phyloP scores from a whole-genome alignment of 2,888 invertebrate species.

The Graphium colonna region DNA sequence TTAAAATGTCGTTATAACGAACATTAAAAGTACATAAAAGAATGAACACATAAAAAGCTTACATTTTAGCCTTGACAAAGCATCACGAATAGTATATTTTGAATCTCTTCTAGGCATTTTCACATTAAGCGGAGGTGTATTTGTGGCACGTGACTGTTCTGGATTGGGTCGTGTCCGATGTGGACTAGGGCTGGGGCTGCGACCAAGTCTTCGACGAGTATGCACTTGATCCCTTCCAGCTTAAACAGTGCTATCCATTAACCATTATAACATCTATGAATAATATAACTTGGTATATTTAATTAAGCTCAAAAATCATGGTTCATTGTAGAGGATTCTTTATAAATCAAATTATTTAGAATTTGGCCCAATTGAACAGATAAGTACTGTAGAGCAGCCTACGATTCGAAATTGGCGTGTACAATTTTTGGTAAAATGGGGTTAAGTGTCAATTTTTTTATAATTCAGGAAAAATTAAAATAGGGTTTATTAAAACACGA shows the following conservation, averaged over 20 bases:
- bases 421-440: too few species aligned
- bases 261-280: not conserved
- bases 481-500: too few species aligned
- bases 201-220: slow-evolving; percentile 57
- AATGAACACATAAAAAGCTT: slow-evolving; percentile 31
- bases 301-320: not conserved
- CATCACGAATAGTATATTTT: slow-evolving; percentile 47
- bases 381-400: too few species aligned
- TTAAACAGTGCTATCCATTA: slow-evolving; percentile 3
- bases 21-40: too few species aligned
- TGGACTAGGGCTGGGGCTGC: slow-evolving; percentile 73
- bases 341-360: too few species aligned
- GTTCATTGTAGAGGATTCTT: too few species aligned
- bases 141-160: slow-evolving; percentile 59
- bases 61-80: slow-evolving; percentile 59
- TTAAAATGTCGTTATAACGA: too few species aligned
- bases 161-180: slow-evolving; percentile 34
- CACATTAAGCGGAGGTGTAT: slow-evolving; percentile 43
- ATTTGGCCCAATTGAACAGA: too few species aligned
- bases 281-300: not conserved
- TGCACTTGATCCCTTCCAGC: slow-evolving; percentile 34
- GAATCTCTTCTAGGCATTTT: slow-evolving; percentile 40
- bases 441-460: too few species aligned
- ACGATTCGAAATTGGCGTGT: too few species aligned
- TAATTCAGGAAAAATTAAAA: too few species aligned